phyloP scores from a whole-genome alignment of 2,888 invertebrate genomes.

The Heptascelio sp. region DNA sequence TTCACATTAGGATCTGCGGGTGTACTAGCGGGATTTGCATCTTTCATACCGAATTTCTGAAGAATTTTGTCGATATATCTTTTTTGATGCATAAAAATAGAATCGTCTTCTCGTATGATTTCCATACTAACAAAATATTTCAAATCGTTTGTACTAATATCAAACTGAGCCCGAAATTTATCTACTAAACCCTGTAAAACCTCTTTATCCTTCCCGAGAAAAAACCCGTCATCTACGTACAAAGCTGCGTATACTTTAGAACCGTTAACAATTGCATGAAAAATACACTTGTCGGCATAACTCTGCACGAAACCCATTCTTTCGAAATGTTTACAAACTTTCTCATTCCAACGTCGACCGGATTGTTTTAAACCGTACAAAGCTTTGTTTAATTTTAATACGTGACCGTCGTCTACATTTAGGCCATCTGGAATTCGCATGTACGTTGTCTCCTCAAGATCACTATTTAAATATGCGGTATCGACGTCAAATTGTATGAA shows the following conservation, averaged over 20 bases:
- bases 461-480: constrained; percentile 39
- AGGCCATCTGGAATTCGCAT: constrained; percentile 46
- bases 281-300: constrained; percentile 44
- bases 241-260: constrained; percentile 17
- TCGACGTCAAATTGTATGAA: constrained; percentile 37
- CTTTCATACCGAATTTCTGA: constrained; percentile 1
- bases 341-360: background rate
- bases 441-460: constrained; percentile 29
- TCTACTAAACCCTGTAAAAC: background rate
- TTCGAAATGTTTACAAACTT: background rate
- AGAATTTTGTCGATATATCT: constrained; percentile 28
- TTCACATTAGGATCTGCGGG: constrained; percentile 16
- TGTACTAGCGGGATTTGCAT: constrained; percentile 13
- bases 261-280: background rate
- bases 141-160: constrained; percentile 8
- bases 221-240: constrained; percentile 34
- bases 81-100: constrained; percentile 6
- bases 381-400: constrained; percentile 35
- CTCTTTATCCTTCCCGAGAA: background rate
- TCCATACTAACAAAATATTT: constrained; percentile 29
- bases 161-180: background rate
- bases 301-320: constrained; percentile 19
- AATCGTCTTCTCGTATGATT: background rate
- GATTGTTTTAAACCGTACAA: constrained; percentile 46
- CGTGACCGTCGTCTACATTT: background rate